Evolutionary conservation across 2,888 invertebrate genomes (phyloP).

Genomic region (Pterobdella sp.): DNA sequence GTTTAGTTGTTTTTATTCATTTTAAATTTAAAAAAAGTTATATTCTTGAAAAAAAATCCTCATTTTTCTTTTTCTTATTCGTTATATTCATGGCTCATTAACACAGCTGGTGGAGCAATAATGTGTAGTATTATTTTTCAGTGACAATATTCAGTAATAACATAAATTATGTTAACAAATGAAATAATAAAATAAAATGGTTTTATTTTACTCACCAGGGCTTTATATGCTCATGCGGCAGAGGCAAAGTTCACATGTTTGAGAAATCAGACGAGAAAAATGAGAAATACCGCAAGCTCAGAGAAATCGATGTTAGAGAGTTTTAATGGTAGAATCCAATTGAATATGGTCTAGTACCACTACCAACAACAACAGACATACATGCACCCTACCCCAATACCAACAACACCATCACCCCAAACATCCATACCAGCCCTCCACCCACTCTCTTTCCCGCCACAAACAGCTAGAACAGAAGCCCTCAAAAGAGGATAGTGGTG

Average conservation of each 20-base stretch:
- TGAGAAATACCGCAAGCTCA: constrained; percentile 22
- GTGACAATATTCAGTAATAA: no score
- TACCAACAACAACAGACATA: no score
- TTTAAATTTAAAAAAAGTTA: background rate
- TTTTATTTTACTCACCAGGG: constrained; percentile 12
- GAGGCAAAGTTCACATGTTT: constrained; percentile 26
- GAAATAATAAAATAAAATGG: background rate
- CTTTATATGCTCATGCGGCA: constrained; percentile 25
- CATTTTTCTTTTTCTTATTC: no score
- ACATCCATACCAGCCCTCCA: background rate
- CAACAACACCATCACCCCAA: no score
- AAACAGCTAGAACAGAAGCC: background rate
- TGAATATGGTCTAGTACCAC: no score
- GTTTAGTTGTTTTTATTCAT: background rate
- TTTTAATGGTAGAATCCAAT: no score
- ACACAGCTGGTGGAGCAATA: no score
- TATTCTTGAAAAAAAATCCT: no score
- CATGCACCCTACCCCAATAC: no score
- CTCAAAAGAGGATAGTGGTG: constrained; percentile 21
- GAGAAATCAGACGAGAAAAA: constrained; percentile 23
- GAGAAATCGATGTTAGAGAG: constrained; percentile 18
- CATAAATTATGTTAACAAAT: background rate
- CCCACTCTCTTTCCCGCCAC: background rate
- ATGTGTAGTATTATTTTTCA: no score
- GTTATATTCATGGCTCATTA: no score